A percentile compares a stretch with the other conserved stretches of the same genome.
phyloP scores from a whole-genome alignment of 2,797 vertebrate genomes.

The Podargus strigoides region DNA sequence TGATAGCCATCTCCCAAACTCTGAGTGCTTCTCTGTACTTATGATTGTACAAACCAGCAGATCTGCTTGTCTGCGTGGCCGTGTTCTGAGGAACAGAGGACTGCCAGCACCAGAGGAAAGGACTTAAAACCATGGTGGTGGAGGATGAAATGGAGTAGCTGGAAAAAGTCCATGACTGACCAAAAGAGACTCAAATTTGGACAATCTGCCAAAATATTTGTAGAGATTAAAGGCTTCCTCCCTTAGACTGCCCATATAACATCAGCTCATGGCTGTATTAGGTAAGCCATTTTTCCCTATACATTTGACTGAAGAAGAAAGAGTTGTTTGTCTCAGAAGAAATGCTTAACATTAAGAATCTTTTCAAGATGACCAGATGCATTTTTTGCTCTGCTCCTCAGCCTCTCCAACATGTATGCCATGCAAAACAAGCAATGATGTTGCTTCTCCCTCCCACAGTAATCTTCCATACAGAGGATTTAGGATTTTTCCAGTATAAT shows the following conservation, averaged over 20 bases:
- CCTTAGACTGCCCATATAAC: not conserved
- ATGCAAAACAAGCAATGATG: not conserved
- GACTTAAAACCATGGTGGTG: fast-evolving
- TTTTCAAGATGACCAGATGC: not conserved
- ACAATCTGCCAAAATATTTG: not conserved
- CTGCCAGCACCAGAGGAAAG: not conserved
- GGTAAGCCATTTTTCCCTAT: not conserved
- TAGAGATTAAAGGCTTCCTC: not conserved
- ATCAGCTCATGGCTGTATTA: not conserved
- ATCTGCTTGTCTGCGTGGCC: not conserved
- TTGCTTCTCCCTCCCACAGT: not conserved
- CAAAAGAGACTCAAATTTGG: not conserved
- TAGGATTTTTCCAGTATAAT: not conserved
- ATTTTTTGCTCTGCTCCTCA: not conserved
- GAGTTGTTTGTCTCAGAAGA: too few species aligned
- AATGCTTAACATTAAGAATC: not conserved
- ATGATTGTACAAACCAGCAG: not conserved
- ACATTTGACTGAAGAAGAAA: not conserved
- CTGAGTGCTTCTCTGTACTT: not conserved
- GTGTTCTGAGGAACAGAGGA: not conserved
- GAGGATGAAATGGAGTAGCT: not conserved
- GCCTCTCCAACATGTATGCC: not conserved
- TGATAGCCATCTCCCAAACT: constrained; percentile 47
- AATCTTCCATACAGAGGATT: not conserved
- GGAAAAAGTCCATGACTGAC: not conserved